Evolutionary conservation across 2,797 vertebrate genomes (phyloP).

Genomic region (Tenualosa thibaudeaui): DNA sequence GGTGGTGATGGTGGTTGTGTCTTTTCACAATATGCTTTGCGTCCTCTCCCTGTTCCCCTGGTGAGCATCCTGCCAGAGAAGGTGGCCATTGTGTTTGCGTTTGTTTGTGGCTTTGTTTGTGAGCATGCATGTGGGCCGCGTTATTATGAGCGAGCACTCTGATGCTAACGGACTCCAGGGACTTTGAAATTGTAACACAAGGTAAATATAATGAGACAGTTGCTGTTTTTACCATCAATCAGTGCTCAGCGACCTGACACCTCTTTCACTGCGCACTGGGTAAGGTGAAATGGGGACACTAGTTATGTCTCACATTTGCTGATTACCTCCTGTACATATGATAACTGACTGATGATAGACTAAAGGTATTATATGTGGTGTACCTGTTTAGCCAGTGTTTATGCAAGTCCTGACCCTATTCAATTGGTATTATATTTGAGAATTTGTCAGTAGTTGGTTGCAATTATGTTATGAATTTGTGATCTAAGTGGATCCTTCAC

Average conservation of each 20-base stretch:
- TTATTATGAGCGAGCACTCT: slow-evolving; percentile 10
- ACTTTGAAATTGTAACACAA: slow-evolving; percentile 9
- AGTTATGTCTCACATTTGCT: neutral
- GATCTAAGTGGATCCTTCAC: neutral
- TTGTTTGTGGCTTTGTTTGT: slow-evolving; percentile 47
- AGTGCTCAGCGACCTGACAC: neutral
- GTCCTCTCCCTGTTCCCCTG: slow-evolving; percentile 57
- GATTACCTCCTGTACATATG: neutral
- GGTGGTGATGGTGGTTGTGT: slow-evolving; percentile 60
- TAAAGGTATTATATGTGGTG: neutral
- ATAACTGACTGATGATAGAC: neutral
- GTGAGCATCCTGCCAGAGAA: slow-evolving; percentile 53
- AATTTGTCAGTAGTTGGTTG: too few species aligned
- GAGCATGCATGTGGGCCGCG: slow-evolving; percentile 20
- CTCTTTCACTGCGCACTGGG: neutral
- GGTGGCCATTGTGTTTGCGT: slow-evolving; percentile 39
- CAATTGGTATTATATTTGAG: neutral
- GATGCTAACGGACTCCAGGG: neutral
- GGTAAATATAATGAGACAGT: slow-evolving; percentile 21
- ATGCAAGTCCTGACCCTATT: neutral
- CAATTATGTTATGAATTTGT: too few species aligned
- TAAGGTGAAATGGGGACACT: neutral
- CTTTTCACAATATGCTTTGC: slow-evolving; percentile 68
- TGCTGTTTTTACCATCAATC: slow-evolving; percentile 17
- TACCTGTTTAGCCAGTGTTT: neutral